Base-by-base conservation (phyloP, 2,888 invertebrate genomes). In the Creontiades dilutus region DNA sequence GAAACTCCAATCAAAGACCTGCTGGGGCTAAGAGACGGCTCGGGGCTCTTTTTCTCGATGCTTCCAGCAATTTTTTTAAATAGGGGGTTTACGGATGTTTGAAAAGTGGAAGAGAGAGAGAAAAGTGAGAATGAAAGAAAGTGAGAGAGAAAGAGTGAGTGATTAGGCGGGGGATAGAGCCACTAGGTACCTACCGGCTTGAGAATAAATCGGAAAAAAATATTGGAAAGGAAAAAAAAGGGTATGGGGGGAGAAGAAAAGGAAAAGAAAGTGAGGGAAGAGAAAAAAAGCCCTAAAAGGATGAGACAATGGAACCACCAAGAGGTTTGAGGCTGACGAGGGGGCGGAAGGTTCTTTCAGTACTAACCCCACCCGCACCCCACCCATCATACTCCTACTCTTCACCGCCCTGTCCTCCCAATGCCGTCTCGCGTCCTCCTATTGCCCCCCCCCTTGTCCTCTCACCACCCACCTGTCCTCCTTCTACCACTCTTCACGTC, bases 31-130 rank as follows among this genome's bases (percentile, higher is more conserved):
- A 37, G 37, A 37, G 7, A 37, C 37, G 37, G 37, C 37, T 37
- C 48, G 46, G 47, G 46, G 28, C 61, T 55, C 85, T 46, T 27
- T 52, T 82, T 47, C 52, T 23, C 86, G 86, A 86, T 47, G 86
- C 75, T 47, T n/a, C 47, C n/a, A 86, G 86, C 86, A 47, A 86
- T 86, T 86, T 86, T 86, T 86, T 4, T 86, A 86, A 86, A 86
- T 86, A 86, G 86, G 46, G 47, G 86, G 86, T 86, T 86, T 86
- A 86, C 75, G 75, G 75, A 86, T 86, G 86, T 86, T 86, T 75
- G 86, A 86, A 75, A 37, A 86, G 23, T 57, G 57, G 37, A 55
- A 5, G 28, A 61, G 28, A 61, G 82, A 16, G 52, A 61, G 82
- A 16, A 23, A 7, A 37, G 37, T 37, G 37, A 82, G 23, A 82